Evolutionary conservation across 2,888 invertebrate genomes (phyloP).

Genomic region (Callinectes sapidus): DNA sequence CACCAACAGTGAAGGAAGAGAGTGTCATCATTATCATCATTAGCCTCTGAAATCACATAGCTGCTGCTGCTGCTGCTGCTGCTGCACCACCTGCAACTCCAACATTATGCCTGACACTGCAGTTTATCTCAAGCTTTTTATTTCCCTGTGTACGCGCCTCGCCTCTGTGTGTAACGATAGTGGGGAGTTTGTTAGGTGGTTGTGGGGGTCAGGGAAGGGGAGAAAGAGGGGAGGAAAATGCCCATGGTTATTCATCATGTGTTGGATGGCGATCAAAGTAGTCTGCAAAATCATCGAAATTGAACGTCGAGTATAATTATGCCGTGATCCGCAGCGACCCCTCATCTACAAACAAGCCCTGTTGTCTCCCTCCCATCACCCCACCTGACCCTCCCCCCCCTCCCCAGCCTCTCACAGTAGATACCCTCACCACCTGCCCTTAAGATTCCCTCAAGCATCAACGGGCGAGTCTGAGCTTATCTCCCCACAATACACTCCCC

Average conservation of each 20-base stretch:
- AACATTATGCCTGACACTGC: too few species aligned
- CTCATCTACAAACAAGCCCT: neutral
- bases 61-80: too few species aligned
- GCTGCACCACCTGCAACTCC: too few species aligned
- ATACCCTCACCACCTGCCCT: neutral
- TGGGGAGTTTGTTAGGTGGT: neutral
- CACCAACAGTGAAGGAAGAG: too few species aligned
- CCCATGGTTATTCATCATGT: conserved; percentile 11
- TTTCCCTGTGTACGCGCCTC: too few species aligned
- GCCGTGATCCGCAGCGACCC: neutral
- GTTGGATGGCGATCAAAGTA: neutral
- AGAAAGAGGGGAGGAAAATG: neutral
- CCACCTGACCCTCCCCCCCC: neutral
- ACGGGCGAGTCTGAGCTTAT: neutral
- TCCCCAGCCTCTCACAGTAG: neutral
- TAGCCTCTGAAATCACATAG: too few species aligned
- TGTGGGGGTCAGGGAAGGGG: neutral
- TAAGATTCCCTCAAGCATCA: neutral
- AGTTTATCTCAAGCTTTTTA: too few species aligned
- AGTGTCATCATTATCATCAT: too few species aligned
- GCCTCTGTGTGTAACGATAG: too few species aligned
- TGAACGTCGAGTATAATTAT: conserved; percentile 7
- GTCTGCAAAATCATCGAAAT: neutral
- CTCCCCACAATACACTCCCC: neutral
- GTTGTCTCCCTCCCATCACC: neutral